Evolutionary conservation across 1,140 invertebrate species (phyloP).

Genomic region (Telenomus remus): DNA sequence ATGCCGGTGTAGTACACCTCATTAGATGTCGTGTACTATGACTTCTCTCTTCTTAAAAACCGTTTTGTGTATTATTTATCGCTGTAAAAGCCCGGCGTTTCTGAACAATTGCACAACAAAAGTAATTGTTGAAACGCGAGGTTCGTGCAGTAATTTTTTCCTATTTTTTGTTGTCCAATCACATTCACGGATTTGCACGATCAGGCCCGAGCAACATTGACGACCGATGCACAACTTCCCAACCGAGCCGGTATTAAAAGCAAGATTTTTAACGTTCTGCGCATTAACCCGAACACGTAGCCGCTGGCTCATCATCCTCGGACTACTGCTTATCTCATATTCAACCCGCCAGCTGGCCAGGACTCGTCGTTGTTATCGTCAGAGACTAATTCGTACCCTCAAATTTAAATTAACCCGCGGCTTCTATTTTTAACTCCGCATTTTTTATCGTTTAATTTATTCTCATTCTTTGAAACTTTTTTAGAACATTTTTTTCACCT

Average conservation of each 20-base stretch:
- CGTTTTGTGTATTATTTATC: no score
- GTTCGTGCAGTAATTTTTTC: slow-evolving; percentile 50
- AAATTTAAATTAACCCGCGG: neutral
- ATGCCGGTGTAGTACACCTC: slow-evolving; percentile 69
- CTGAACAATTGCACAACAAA: no score
- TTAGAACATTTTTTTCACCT: no score
- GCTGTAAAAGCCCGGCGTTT: no score
- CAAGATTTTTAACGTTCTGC: slow-evolving; percentile 73
- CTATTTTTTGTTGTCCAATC: slow-evolving; percentile 72
- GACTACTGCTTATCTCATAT: slow-evolving; percentile 9
- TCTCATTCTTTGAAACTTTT: no score
- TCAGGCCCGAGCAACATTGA: slow-evolving; percentile 71
- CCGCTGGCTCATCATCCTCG: slow-evolving; percentile 33
- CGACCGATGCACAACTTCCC: slow-evolving; percentile 71
- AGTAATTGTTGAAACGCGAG: no score
- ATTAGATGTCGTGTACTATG: slow-evolving; percentile 73
- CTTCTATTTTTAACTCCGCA: neutral
- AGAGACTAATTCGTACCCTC: slow-evolving; percentile 36
- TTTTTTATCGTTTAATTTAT: neutral
- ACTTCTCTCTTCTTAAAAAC: slow-evolving; percentile 67
- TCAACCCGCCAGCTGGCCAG: slow-evolving; percentile 5
- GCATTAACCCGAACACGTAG: slow-evolving; percentile 73
- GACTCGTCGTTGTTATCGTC: slow-evolving; percentile 31
- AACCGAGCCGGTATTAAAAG: slow-evolving; percentile 75
- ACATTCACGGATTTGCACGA: slow-evolving; percentile 69